Base-by-base conservation (phyloP, 2,888 invertebrate species). In the Antheraea assamensis region DNA sequence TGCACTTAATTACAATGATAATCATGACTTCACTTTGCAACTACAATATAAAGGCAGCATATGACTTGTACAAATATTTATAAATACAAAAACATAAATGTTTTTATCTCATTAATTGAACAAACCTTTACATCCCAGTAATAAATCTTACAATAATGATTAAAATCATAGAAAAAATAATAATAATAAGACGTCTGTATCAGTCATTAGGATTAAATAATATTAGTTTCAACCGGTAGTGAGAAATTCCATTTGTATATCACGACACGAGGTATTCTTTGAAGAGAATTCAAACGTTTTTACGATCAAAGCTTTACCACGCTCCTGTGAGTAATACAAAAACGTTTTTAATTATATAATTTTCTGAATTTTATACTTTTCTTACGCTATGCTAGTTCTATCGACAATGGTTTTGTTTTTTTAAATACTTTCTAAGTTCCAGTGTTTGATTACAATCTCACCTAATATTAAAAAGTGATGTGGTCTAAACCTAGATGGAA, bases 161-260 rank as follows among this genome's bases (percentile, higher is more conserved):
- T 64, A 64, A 15, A 64, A 17, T 30, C 5, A 30, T 27, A 10
- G 17, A 30, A 30, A 61, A 58, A 27, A 58, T n/a, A 10, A 35
- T 4, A 35, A 35, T 35, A 17, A 61, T 27, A 21, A 64, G 30
- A 17, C 30, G 13, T 64, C 30, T 64, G 30, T 64, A 30, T 64
- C 27, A 64, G 30, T 64, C 61, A 64, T 64, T 30, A 17, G n/a
- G 0, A 30, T 27, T 15, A 64, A 64, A 64, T 64, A 27, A 30
- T 61, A 61, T 27, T 61, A 13, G 1, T 64, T 64, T 64, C 30
- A 64, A 30, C 61, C 61, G 17, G 61, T 64, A 64, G 61, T 64
- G 61, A 27, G 61, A 64, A 64, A 27, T 27, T n/a, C 17, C 27
- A 64, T 64, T 64, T 64, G 61, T 64, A 30, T 30, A n/a, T 64